These are phyloP conservation scores for Oreochromis mossambicus DNA, from an alignment of 2,797 vertebrate genomes.

Conservation along the genomic window DNA sequence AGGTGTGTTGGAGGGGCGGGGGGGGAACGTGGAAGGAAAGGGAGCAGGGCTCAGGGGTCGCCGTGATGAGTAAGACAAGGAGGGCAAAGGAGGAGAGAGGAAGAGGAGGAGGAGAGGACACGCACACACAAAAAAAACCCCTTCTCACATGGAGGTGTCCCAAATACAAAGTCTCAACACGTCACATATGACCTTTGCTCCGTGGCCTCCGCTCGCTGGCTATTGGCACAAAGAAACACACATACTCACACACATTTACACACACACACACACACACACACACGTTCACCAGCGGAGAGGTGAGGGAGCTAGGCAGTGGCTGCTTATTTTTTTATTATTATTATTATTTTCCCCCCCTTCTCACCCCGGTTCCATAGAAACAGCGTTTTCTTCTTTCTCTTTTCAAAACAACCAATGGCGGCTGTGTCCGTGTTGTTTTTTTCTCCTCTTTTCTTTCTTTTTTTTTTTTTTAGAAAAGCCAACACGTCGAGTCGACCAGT, in stretches of 20 bases:
- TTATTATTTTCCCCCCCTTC: background rate
- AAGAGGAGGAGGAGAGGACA: conserved; percentile 49
- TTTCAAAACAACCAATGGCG: conserved; percentile 43
- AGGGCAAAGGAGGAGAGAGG: conserved; percentile 18
- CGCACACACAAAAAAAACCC: conserved; percentile 54
- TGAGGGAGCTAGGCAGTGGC: conserved; percentile 38
- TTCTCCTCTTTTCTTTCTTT: background rate
- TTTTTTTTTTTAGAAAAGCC: conserved; percentile 28
- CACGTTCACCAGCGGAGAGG: conserved; percentile 45
- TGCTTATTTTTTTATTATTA: background rate
- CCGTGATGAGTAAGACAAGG: conserved; percentile 41
- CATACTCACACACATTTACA: conserved; percentile 42
- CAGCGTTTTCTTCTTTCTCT: conserved; percentile 49
- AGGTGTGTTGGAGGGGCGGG: too few relatives aligned
- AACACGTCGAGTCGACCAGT: conserved; percentile 42
- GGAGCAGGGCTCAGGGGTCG: conserved; percentile 10
- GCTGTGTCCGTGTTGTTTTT: conserved; percentile 28
- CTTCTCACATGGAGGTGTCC: conserved; percentile 70
- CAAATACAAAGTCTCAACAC: conserved; percentile 75
- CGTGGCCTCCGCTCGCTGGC: conserved; percentile 56
- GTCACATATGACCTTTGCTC: conserved; percentile 60
- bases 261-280: conserved; percentile 34
- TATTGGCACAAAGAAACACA: conserved; percentile 76
- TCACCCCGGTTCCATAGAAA: conserved; percentile 31
- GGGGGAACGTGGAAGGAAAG: background rate